These are phyloP conservation scores for Trochalopteron elliotii DNA, from an alignment of 2,113 vertebrate genomes.

Conservation along the genomic window DNA sequence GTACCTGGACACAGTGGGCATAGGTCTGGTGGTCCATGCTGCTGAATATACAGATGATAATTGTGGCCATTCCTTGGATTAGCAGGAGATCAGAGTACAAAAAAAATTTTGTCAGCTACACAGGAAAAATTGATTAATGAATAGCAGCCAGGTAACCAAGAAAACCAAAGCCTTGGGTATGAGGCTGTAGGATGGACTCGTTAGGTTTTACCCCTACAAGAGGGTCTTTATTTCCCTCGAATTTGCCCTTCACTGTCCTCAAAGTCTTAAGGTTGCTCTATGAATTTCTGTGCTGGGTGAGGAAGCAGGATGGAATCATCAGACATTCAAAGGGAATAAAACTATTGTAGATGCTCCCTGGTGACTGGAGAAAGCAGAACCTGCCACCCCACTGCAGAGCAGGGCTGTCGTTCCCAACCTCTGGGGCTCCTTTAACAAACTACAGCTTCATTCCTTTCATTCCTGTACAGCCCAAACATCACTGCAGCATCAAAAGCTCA, in stretches of 20 bases:
- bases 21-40: accelerated
- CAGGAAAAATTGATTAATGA: background rate
- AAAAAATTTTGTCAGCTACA: background rate
- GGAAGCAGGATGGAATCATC: background rate
- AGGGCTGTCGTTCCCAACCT: accelerated
- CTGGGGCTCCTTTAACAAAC: background rate
- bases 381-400: background rate
- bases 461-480: background rate
- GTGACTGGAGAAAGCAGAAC: background rate
- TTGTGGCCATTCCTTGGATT: background rate
- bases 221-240: background rate
- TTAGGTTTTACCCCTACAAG: background rate
- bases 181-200: background rate
- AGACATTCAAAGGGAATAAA: background rate
- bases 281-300: background rate
- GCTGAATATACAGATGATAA: background rate
- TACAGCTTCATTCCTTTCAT: background rate
- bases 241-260: accelerated
- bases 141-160: background rate
- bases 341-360: background rate
- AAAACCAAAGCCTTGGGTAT: background rate
- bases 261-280: background rate
- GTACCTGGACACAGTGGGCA: background rate
- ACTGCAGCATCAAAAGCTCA: background rate
- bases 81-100: background rate